phyloP scores from a whole-genome alignment of 2,888 invertebrate genomes.

The Tinea pellionella region DNA sequence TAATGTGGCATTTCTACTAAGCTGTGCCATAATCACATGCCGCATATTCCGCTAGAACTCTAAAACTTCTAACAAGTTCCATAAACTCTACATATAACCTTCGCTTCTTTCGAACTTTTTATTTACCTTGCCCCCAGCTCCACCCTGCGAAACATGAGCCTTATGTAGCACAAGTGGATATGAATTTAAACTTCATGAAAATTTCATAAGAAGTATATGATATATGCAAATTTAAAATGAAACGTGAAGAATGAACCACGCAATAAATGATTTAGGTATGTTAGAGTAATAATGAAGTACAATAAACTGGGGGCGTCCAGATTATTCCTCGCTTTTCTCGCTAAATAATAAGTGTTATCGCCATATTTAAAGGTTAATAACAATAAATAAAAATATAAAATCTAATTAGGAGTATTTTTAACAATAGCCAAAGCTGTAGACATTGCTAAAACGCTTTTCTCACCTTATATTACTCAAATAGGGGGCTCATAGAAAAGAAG shows the following conservation, averaged over 20 bases:
- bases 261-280: background rate
- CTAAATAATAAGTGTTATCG: background rate
- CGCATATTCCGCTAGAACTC: background rate
- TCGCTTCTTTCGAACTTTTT: conserved; percentile 16
- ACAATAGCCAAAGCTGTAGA: background rate
- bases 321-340: background rate
- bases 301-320: background rate
- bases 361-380: background rate
- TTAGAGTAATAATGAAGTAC: background rate
- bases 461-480: conserved; percentile 2
- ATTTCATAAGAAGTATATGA: background rate
- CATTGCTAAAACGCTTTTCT: background rate
- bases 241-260: background rate
- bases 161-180: conserved; percentile 10
- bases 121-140: conserved; percentile 63
- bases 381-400: conserved; percentile 3
- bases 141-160: conserved; percentile 51
- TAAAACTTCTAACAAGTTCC: conserved; percentile 10
- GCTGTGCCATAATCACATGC: conserved; percentile 10
- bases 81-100: conserved; percentile 11
- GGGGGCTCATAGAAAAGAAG: background rate
- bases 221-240: background rate
- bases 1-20: conserved; percentile 8
- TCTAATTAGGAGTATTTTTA: background rate
- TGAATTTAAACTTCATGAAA: background rate